Conservation (phyloP, 2,888 invertebrate genomes). For the Crematogaster levior region DNA sequence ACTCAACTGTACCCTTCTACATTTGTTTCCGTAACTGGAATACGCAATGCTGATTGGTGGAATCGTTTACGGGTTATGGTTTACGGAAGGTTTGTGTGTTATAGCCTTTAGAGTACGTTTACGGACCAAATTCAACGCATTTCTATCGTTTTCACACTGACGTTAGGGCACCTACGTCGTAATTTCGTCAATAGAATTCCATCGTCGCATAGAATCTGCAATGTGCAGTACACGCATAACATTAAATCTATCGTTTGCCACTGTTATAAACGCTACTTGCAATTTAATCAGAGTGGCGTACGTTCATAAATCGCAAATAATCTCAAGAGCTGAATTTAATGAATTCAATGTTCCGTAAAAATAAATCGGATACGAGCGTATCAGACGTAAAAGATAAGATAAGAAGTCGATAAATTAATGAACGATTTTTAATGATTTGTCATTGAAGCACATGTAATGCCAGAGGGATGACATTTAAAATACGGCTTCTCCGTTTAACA, state of each 20-base stretch:
- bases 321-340: background rate
- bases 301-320: background rate
- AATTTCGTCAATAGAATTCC: background rate
- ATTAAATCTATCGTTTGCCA: background rate
- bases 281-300: background rate
- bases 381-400: background rate
- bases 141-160: slow-evolving; percentile 15
- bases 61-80: too few relatives aligned
- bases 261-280: background rate
- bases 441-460: background rate
- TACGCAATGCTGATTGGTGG: too few relatives aligned
- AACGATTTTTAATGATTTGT: background rate
- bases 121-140: too few relatives aligned
- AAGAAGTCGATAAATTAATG: background rate
- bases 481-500: background rate
- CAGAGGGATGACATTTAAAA: too few relatives aligned
- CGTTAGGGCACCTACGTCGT: background rate
- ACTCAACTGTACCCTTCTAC: too few relatives aligned
- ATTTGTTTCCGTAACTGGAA: too few relatives aligned
- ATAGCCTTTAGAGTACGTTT: too few relatives aligned
- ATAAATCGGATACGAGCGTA: background rate
- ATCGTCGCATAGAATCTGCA: too few relatives aligned
- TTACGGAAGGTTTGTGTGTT: too few relatives aligned
- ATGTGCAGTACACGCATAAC: too few relatives aligned
- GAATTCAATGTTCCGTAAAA: background rate